Percentiles rank a stretch among this genome's conserved stretches.
Evolutionary conservation across 23 tunicate species (phyloP).

Genomic region (Corella eumyota): DNA sequence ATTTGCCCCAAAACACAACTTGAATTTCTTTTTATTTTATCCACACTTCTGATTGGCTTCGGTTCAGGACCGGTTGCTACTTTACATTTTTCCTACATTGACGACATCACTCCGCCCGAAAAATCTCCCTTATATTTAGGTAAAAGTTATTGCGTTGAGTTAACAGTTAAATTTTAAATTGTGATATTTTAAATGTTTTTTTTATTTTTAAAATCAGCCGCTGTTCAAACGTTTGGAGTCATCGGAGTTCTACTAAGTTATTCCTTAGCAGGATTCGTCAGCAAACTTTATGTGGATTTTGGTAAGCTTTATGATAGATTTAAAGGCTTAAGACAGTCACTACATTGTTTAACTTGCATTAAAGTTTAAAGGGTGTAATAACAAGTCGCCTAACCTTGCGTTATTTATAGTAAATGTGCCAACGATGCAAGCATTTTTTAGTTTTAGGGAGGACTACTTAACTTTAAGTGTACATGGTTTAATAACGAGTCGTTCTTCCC

Average conservation of each 20-base stretch:
- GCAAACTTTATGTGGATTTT: slow-evolving; percentile 16
- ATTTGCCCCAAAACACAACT: slow-evolving; percentile 9
- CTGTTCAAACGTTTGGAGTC: slow-evolving; percentile 12
- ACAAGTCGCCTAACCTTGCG: too few species aligned
- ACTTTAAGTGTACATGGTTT: too few species aligned
- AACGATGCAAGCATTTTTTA: too few species aligned
- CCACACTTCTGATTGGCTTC: slow-evolving; percentile 24
- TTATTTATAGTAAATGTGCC: too few species aligned
- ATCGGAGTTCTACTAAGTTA: slow-evolving; percentile 23
- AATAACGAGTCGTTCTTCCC: too few species aligned
- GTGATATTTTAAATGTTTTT: not conserved
- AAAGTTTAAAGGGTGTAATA: too few species aligned
- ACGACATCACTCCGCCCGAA: slow-evolving; percentile 8
- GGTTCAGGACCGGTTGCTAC: slow-evolving; percentile 30
- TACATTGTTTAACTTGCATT: too few species aligned
- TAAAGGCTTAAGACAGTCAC: too few species aligned
- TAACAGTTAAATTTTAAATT: not conserved
- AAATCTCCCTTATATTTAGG: slow-evolving; percentile 18
- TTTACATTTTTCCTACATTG: slow-evolving; percentile 25
- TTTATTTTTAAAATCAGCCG: slow-evolving; percentile 1
- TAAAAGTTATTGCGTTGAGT: not conserved
- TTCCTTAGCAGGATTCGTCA: slow-evolving; percentile 8
- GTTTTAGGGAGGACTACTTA: too few species aligned
- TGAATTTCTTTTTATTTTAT: slow-evolving; percentile 8
- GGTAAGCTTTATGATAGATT: too few species aligned